Percentiles rank a stretch among this genome's conserved stretches.
Conservation (phyloP, 2,113 vertebrate genomes). For the Papio anubis region DNA sequence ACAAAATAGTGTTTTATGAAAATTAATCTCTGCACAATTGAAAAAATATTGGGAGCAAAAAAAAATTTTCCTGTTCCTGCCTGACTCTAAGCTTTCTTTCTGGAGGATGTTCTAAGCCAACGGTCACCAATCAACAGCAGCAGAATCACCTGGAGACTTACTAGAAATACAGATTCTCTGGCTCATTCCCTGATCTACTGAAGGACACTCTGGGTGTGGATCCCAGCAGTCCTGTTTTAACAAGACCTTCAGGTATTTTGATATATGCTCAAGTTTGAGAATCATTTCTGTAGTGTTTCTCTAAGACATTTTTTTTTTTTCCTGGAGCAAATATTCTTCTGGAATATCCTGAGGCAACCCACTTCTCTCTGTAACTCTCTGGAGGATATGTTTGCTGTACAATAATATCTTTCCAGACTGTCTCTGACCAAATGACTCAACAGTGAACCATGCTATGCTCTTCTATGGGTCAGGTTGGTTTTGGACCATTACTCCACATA, state of each 20-base stretch:
- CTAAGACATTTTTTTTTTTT: background rate
- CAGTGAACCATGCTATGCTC: background rate
- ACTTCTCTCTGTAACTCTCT: background rate
- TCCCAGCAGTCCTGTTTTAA: background rate
- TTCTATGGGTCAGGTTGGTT: background rate
- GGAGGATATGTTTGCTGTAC: background rate
- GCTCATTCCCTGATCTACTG: background rate
- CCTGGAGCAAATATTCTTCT: background rate
- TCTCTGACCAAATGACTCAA: background rate
- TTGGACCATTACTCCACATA: background rate
- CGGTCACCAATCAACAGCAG: background rate
- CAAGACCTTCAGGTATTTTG: background rate
- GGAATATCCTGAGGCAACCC: background rate
- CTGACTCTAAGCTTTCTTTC: background rate
- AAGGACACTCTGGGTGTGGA: background rate
- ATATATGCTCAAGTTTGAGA: background rate
- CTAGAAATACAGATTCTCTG: background rate
- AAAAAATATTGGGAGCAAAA: background rate
- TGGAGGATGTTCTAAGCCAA: background rate
- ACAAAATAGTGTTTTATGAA: background rate
- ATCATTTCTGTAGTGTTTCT: background rate
- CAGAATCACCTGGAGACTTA: background rate
- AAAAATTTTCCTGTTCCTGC: background rate
- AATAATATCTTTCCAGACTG: background rate
- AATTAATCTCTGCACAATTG: background rate